Evolutionary conservation across 2,797 vertebrate genomes (phyloP), one percentile per base, ranked within the genome.

Genomic region (Xerus rutilus): DNA sequence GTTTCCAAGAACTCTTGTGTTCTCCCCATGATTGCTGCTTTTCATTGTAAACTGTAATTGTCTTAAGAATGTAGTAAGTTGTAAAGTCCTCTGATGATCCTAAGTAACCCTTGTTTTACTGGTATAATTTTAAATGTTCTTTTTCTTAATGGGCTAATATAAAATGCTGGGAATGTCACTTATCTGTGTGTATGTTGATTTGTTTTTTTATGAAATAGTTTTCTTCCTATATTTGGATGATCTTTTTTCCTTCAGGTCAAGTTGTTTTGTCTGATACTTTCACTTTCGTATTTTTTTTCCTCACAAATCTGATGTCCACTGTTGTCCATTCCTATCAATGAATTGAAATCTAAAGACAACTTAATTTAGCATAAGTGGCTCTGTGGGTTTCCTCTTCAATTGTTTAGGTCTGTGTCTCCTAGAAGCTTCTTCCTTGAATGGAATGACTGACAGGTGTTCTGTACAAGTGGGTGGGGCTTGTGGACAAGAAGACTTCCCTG

Each of bases 191-290:
- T 86, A 25, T 52, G 7, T 81, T 45, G 67, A 39, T 25, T 78
- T 18, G 32, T 49, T 74, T 91, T 47, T 43, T 9, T 43, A 82
- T 28, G 17, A 78, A 59, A 47, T 28, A 70, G 57, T 81, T 73
- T 6, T 85, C 64, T 93, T 85, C 62, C 57, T 86, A 8, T 78
- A 28, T n/a, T 86, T 89, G 54, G 21, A 86, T 84, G 72, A 62
- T 86, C 64, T 81, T 89, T 92, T 67, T 74, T 52, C 45, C 73
- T 82, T 54, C 25, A 32, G 17, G 67, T 59, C 65, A 10, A 45
- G 28, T 74, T 91, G 54, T 49, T 86, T 94, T 79, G 47, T 93
- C 49, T 89, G 84, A 94, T 65, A 8, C 15, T 95, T 59, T 95
- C 64, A 30, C 69, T 78, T 92, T 79, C 45, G 14, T 47, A 39